A percentile compares a stretch with the other conserved stretches of the same genome.
Conservation (phyloP, 2,113 vertebrate genomes). For the Nothocercus nigrocapillus region DNA sequence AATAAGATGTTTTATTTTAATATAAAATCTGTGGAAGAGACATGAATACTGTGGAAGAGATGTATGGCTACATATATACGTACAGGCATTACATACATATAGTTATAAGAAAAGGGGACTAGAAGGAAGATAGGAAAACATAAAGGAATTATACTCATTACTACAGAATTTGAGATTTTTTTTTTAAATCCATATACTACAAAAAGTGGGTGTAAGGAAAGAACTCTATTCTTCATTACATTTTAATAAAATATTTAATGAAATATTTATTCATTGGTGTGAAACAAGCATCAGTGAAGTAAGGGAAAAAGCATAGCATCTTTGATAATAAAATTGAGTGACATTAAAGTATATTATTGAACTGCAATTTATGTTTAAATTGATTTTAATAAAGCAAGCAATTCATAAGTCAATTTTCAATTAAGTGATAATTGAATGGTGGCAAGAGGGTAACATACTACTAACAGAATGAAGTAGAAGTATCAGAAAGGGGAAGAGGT, state of each 20-base stretch:
- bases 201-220: neutral
- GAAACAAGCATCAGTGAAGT: neutral
- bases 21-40: neutral
- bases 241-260: neutral
- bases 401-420: conserved; percentile 50
- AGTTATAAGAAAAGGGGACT: neutral
- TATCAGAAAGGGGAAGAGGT: neutral
- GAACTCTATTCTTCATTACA: neutral
- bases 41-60: neutral
- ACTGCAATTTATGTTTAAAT: conserved; percentile 21
- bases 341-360: conserved; percentile 22
- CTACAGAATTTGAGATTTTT: neutral
- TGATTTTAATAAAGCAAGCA: conserved; percentile 27
- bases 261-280: neutral
- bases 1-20: conserved; percentile 27
- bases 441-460: conserved; percentile 1
- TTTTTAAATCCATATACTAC: neutral
- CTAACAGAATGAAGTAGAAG: neutral
- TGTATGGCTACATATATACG: neutral
- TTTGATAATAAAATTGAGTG: neutral
- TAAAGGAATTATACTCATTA: neutral
- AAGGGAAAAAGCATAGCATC: neutral
- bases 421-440: conserved; percentile 28
- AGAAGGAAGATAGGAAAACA: neutral
- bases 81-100: neutral